Base-by-base conservation (phyloP, 2,797 vertebrate genomes). In the Poecilia picta region DNA sequence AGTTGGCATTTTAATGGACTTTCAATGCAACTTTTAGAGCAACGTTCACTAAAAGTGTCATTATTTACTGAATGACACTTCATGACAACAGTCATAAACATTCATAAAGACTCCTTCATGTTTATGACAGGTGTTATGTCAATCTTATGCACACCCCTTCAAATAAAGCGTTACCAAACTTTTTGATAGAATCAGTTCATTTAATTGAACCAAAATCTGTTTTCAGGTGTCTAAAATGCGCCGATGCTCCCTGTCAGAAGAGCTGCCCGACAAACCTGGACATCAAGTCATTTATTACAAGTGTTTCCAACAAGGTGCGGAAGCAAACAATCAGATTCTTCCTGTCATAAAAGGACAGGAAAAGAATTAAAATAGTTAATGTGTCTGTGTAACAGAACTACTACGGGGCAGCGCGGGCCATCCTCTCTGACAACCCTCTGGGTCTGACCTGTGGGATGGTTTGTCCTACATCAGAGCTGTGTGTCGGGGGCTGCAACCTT, bases 181-280 rank as follows among this genome's bases (percentile, higher is more conserved):
- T 43, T n/a, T 39, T 12, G 36, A 68, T 2, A 41, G 23, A 5
- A 71, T n/a, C 10, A 8, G 23, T 70, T n/a, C 11, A 70, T 46
- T 1, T 71, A 71, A 28, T 43, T 43, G 12, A 70, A 70, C 25
- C 10, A 23, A 41, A 41, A 41, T 41, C n/a, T 79, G 39, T 88
- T 49, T 81, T 75, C 76, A 99, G 97, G 79, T 98, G 98, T 89
- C 92, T 99, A 7, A 99, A 98, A 92, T 99, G 98, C 94, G 97
- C 95, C 0, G 98, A 99, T 91, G 97, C 98, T 78, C 98, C 98
- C 1, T 99, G 98, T 95, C 98, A 99, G 95, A 99, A 99, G 95
- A 99, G 97, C 89, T 99, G 97, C 89, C 98, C 98, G 0, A 99
- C 98, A 53, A 96, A 98, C 92, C 93, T 99, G 90, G 97, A 99